Percentiles rank a stretch among this genome's conserved stretches.
Evolutionary conservation across 2,113 vertebrate species (phyloP).

Genomic region (Thomomys bottae): DNA sequence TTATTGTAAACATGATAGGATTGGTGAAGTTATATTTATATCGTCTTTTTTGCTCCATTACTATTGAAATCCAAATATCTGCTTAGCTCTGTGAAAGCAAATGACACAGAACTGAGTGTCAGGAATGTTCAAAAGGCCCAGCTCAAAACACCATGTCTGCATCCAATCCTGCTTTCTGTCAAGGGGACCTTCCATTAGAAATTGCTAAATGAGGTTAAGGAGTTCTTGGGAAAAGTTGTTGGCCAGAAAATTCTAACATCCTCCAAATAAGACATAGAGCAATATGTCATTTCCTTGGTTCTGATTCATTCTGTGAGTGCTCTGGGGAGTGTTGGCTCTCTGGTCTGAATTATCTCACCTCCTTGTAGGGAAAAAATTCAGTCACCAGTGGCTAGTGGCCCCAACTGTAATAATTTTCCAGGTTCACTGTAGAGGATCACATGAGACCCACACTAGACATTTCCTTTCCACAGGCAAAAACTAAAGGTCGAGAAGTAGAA

Average conservation of each 20-base stretch:
- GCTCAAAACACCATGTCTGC: not conserved
- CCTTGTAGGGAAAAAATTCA: conserved; percentile 15
- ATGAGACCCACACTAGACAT: not conserved
- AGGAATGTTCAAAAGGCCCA: conserved; percentile 44
- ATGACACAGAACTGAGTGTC: conserved; percentile 33
- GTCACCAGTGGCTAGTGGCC: conserved; percentile 37
- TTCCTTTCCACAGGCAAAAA: not conserved
- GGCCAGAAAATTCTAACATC: conserved; percentile 50
- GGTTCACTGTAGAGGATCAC: not conserved
- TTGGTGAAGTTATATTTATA: not conserved
- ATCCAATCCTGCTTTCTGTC: not conserved
- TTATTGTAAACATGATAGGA: not conserved
- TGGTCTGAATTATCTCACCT: conserved; percentile 53
- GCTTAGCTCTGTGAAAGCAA: conserved; percentile 24
- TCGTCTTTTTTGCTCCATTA: not conserved
- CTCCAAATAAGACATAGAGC: conserved; percentile 52
- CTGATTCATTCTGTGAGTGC: conserved; percentile 11
- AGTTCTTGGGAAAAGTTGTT: not conserved
- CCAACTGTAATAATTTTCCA: conserved; percentile 24
- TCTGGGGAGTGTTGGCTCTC: conserved; percentile 46
- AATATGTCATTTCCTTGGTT: conserved; percentile 22
- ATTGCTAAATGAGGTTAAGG: conserved; percentile 52
- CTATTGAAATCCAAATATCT: conserved; percentile 38
- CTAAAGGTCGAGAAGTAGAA: not conserved
- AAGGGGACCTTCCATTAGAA: conserved; percentile 48